Percentiles rank a stretch among this genome's conserved stretches.
Evolutionary conservation across 2,797 vertebrate genomes (phyloP).

Genomic region (Salmo trutta): DNA sequence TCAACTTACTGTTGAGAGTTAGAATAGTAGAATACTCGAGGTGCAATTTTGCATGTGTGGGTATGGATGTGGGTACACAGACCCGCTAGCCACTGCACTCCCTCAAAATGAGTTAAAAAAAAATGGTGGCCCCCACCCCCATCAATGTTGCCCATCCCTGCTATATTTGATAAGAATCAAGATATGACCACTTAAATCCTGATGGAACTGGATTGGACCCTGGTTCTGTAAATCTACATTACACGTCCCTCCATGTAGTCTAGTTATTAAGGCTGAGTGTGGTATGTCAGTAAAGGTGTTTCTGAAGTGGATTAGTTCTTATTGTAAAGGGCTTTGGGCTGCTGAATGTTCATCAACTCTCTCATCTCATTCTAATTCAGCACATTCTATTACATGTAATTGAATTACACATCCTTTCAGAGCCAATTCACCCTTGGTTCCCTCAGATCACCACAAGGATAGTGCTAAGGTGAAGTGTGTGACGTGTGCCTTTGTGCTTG

Average conservation of each 20-base stretch:
- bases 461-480: neutral
- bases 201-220: neutral
- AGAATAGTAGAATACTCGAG: too few relatives aligned
- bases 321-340: neutral
- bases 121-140: too few relatives aligned
- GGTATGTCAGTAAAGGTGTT: neutral
- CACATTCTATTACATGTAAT: neutral
- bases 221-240: neutral
- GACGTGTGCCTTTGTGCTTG: neutral
- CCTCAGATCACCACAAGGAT: neutral
- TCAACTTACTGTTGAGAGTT: too few relatives aligned
- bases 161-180: neutral
- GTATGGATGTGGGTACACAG: too few relatives aligned
- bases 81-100: too few relatives aligned
- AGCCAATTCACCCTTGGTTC: neutral
- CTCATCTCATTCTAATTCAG: neutral
- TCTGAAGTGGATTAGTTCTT: neutral
- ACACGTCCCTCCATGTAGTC: neutral
- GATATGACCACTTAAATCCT: neutral
- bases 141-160: neutral
- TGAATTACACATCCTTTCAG: neutral
- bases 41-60: too few relatives aligned
- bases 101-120: too few relatives aligned
- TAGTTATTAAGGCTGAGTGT: neutral
- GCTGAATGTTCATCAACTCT: neutral